These are phyloP conservation scores for Cheilosia pagana DNA, from an alignment of 2,888 invertebrate species.

Conservation along the genomic window DNA sequence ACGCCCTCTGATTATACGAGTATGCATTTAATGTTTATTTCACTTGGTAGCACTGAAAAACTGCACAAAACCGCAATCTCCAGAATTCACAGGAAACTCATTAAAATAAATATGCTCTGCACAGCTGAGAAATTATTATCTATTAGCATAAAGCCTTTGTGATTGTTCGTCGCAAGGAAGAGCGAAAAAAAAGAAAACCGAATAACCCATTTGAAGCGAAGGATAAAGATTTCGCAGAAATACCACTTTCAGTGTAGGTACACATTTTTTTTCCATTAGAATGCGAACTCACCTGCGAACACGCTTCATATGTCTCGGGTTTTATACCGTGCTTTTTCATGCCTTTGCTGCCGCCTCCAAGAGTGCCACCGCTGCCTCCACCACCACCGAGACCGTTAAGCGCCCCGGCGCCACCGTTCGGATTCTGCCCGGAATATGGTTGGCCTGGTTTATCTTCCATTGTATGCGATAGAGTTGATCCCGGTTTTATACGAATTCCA, in stretches of 20 bases:
- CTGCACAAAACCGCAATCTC: too few species aligned
- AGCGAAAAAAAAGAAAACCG: too few species aligned
- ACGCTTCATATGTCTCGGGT: slow-evolving; percentile 83
- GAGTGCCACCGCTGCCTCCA: slow-evolving; percentile 43
- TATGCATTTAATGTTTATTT: too few species aligned
- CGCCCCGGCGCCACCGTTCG: slow-evolving; percentile 48
- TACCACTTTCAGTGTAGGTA: too few species aligned
- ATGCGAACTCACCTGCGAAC: slow-evolving; percentile 80
- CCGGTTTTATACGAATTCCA: slow-evolving; percentile 98
- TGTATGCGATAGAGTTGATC: slow-evolving; percentile 88
- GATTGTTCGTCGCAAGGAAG: too few species aligned
- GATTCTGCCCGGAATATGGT: slow-evolving; percentile 74
- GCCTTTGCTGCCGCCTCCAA: slow-evolving; percentile 69
- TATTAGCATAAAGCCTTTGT: too few species aligned
- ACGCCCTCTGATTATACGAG: too few species aligned
- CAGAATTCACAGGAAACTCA: too few species aligned
- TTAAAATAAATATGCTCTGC: too few species aligned
- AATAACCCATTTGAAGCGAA: background rate
- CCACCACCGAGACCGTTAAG: slow-evolving; percentile 55
- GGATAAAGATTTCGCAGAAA: background rate
- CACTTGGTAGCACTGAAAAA: too few species aligned
- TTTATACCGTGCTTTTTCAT: slow-evolving; percentile 81
- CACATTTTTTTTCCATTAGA: background rate
- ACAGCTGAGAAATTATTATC: too few species aligned
- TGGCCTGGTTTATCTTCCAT: slow-evolving; percentile 84